Percentiles rank a stretch among this genome's conserved stretches.
These are phyloP conservation scores for Petromus typicus DNA, from an alignment of 2,113 vertebrate species.

Conservation along the genomic window DNA sequence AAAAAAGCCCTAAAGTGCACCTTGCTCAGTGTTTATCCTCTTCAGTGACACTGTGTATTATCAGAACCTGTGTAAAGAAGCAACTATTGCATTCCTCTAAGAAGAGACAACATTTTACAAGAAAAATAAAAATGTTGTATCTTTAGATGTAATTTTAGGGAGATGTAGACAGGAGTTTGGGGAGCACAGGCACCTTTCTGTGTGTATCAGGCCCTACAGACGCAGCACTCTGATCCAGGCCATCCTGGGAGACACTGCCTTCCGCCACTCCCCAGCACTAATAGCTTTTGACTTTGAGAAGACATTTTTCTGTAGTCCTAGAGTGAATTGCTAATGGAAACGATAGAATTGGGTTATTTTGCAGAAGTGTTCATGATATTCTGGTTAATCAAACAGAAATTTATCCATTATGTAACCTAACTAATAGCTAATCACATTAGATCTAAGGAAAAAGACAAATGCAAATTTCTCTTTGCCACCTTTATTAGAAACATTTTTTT, in stretches of 20 bases:
- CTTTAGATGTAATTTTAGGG: background rate
- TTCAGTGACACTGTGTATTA: background rate
- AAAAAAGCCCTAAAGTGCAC: background rate
- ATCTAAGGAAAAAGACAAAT: background rate
- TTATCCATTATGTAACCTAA: background rate
- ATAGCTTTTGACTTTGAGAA: background rate
- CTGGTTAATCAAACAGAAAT: background rate
- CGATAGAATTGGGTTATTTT: background rate
- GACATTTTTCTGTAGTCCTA: background rate
- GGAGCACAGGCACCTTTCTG: background rate
- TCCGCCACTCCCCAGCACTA: too few species aligned
- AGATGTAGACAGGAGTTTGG: background rate
- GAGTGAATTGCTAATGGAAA: background rate
- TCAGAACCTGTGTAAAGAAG: background rate
- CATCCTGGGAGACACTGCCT: background rate
- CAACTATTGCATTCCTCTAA: background rate
- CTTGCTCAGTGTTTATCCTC: background rate
- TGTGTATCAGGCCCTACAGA: background rate
- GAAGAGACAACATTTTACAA: background rate
- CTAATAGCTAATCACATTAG: background rate
- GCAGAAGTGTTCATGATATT: background rate
- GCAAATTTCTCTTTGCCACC: background rate
- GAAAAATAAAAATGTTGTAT: background rate
- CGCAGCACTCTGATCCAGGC: accelerated
- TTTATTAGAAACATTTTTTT: background rate